These are phyloP conservation scores for Melanotaenia pygmaea DNA, from an alignment of 2,797 vertebrate genomes.

Conservation along the genomic window DNA sequence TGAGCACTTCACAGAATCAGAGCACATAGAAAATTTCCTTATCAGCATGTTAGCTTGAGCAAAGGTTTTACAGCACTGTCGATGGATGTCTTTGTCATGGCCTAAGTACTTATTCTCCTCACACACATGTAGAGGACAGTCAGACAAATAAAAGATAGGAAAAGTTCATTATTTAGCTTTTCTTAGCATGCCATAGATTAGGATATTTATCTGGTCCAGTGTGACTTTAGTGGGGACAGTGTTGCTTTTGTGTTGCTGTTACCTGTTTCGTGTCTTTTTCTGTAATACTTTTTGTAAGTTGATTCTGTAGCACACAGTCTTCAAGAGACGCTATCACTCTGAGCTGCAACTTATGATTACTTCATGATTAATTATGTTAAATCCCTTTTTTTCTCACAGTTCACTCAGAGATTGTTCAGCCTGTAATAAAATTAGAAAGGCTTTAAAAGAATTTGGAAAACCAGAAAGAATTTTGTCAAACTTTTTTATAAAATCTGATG, in stretches of 20 bases:
- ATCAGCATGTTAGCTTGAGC: too few species aligned
- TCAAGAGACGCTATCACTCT: background rate
- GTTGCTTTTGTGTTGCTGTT: background rate
- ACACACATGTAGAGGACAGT: too few species aligned
- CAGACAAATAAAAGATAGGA: too few species aligned
- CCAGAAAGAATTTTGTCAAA: background rate
- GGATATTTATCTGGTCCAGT: background rate
- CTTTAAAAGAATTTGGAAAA: background rate
- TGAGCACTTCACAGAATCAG: too few species aligned
- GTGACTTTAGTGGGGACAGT: background rate
- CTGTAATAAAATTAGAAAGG: background rate
- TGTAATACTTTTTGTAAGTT: background rate
- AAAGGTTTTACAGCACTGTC: too few species aligned
- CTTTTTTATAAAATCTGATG: background rate
- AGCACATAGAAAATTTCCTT: too few species aligned
- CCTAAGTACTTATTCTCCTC: too few species aligned
- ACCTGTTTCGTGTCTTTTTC: background rate
- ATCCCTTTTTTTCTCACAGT: background rate
- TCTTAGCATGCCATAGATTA: too few species aligned
- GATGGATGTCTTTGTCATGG: too few species aligned
- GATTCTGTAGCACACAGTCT: background rate
- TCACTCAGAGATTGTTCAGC: background rate
- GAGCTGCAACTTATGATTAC: background rate
- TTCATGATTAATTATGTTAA: background rate
- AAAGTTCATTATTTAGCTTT: too few species aligned